A percentile compares a stretch with the other conserved stretches of the same genome.
Evolutionary conservation across 2,113 vertebrate genomes (phyloP).

Genomic region (Cryptomyrus ogoouensis): DNA sequence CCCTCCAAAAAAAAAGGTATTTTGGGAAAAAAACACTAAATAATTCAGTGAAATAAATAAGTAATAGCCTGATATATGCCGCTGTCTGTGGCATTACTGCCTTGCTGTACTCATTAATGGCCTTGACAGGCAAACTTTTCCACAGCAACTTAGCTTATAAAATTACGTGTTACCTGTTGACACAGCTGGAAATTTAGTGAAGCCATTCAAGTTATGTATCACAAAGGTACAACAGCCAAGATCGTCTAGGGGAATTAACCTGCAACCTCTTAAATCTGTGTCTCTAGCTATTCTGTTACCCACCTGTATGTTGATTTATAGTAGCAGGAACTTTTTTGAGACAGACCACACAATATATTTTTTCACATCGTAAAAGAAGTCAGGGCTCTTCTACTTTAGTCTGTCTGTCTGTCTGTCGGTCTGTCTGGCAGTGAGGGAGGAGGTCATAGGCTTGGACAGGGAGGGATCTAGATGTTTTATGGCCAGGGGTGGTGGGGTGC

Average conservation of each 20-base stretch:
- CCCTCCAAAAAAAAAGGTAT: constrained; percentile 46
- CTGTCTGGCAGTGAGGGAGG: not conserved
- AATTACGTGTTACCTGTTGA: constrained; percentile 12
- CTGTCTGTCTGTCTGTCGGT: not conserved
- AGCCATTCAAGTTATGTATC: not conserved
- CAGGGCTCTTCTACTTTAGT: not conserved
- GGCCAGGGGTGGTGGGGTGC: constrained; percentile 32
- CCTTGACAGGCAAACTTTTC: constrained; percentile 50
- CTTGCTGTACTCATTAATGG: constrained; percentile 61
- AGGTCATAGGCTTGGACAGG: not conserved
- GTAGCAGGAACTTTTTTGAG: not conserved
- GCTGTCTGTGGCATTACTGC: constrained; percentile 60
- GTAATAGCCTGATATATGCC: constrained; percentile 64
- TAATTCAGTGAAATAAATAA: constrained; percentile 65
- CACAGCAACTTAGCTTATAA: constrained; percentile 41
- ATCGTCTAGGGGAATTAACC: not conserved
- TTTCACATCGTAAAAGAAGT: not conserved
- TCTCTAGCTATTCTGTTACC: not conserved
- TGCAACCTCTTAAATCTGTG: not conserved
- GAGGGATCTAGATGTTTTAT: constrained; percentile 54
- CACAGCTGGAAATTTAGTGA: not conserved
- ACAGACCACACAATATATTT: not conserved
- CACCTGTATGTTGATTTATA: not conserved
- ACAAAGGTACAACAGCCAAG: not conserved
- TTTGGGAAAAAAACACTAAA: constrained; percentile 67